Evolutionary conservation across 2,113 vertebrate genomes (phyloP), one percentile per base, ranked within the genome.

Genomic region (Pimephales promelas): DNA sequence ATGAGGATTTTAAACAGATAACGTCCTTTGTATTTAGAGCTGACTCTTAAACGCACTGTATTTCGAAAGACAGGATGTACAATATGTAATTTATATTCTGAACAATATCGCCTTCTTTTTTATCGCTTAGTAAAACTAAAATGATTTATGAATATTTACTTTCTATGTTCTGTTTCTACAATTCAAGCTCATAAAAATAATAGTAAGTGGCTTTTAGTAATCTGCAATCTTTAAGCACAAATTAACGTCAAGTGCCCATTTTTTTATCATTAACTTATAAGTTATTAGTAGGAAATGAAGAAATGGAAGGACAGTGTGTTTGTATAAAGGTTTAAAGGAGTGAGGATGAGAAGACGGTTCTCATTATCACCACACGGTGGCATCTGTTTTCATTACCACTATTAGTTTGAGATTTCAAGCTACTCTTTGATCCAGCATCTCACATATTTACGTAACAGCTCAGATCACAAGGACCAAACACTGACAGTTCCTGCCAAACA

Each of bases 1-100:
- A 92, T 98, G 96, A 98, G 95, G 90, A 86, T 93, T 89, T 91
- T 89, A 66, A n/a, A 71, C 83, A 74, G 87, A 83, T 88, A 85
- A 86, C 73, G 78, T 87, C 84, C 85, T 94, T 94, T 93, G 88
- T 94, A 91, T 84, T 87, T 84, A 86, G 77, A 84, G 78, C 66
- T 43, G 22, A 78, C 79, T 59, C 26, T 85, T 91, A 81, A 85
- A 88, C 88, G 89, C 81, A 88, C 86, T 93, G 91, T 92, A 90
- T 92, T 91, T 93, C 83, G 88, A 87, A 79, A 90, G 87, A 85
- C 74, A 82, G 86, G 87, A 87, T 92, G 85, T 90, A 90, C 76
- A 90, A 88, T 82, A 90, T 93, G 89, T 93, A 90, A 97, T 98
- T 98, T 98, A 96, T 98, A 98, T 94, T 92, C 94, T 97, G 96